A percentile compares a stretch with the other conserved stretches of the same genome.
Conservation (phyloP, 2,113 vertebrate species). For the Sturnus vulgaris region DNA sequence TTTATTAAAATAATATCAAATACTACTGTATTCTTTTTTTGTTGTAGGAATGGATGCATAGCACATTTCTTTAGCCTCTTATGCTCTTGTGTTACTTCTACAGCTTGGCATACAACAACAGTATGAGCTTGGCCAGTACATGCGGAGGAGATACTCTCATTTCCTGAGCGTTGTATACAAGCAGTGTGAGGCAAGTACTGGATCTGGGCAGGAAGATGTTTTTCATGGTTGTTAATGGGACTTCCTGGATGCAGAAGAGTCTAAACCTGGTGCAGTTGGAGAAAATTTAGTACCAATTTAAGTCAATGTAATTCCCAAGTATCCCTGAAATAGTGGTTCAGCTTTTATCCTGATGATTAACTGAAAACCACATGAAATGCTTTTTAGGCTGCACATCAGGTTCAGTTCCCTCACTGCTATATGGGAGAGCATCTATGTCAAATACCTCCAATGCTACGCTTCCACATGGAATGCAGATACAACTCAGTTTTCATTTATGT, state of each 20-base stretch:
- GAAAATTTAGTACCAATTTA: neutral
- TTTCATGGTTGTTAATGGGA: neutral
- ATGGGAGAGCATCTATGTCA: neutral
- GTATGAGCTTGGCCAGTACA: conserved; percentile 77
- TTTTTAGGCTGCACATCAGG: neutral
- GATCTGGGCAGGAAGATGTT: neutral
- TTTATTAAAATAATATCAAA: neutral
- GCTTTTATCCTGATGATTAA: neutral
- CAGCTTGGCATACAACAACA: conserved; percentile 83
- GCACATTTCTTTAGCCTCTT: neutral
- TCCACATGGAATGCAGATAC: neutral
- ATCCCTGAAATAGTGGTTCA: neutral
- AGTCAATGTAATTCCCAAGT: neutral
- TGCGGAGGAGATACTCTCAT: conserved; percentile 73
- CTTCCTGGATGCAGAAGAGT: neutral
- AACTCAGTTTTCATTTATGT: neutral
- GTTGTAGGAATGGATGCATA: neutral
- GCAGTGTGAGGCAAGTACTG: conserved; percentile 71
- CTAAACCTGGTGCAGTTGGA: neutral
- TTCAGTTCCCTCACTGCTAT: neutral
- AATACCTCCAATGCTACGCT: neutral
- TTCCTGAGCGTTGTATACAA: conserved; percentile 74
- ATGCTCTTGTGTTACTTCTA: conserved; percentile 4
- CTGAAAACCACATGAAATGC: neutral
- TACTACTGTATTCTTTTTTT: neutral